Percentiles rank a stretch among this genome's conserved stretches.
Evolutionary conservation across 1,140 invertebrate genomes (phyloP).

Genomic region (Chironomus tepperi): DNA sequence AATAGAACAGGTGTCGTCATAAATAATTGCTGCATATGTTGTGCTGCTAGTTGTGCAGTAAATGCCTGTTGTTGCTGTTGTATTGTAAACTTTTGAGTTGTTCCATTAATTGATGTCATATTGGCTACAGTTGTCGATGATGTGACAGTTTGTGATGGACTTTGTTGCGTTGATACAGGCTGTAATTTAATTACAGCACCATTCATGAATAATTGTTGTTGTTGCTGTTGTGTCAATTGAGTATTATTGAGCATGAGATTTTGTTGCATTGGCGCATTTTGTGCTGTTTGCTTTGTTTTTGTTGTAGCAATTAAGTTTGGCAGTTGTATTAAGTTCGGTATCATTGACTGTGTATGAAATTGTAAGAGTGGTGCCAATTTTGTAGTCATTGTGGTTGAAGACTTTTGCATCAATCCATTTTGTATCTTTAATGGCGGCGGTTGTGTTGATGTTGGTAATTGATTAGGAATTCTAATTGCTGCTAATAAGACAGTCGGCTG

Average conservation of each 20-base stretch:
- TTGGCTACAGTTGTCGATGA: neutral
- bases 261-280: neutral
- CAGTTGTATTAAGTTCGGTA: conserved; percentile 39
- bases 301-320: conserved; percentile 34
- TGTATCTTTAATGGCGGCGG: conserved; percentile 18
- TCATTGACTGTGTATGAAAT: conserved; percentile 29
- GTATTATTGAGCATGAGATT: conserved; percentile 11
- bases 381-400: conserved; percentile 26
- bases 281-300: neutral
- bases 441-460: conserved; percentile 28
- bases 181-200: conserved; percentile 40
- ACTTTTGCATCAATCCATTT: conserved; percentile 24
- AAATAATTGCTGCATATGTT: conserved; percentile 31
- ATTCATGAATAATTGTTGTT: conserved; percentile 38
- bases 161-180: conserved; percentile 27
- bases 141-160: neutral
- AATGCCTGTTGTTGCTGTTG: conserved; percentile 28
- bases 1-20: conserved; percentile 37
- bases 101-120: conserved; percentile 1
- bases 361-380: conserved; percentile 35
- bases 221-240: conserved; percentile 30
- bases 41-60: neutral
- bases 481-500: conserved; percentile 44
- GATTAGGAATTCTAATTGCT: conserved; percentile 43
- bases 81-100: neutral